Percentiles rank a stretch among this genome's conserved stretches.
Conservation (phyloP, 2,797 vertebrate genomes). For the Amphiprion clarkii region DNA sequence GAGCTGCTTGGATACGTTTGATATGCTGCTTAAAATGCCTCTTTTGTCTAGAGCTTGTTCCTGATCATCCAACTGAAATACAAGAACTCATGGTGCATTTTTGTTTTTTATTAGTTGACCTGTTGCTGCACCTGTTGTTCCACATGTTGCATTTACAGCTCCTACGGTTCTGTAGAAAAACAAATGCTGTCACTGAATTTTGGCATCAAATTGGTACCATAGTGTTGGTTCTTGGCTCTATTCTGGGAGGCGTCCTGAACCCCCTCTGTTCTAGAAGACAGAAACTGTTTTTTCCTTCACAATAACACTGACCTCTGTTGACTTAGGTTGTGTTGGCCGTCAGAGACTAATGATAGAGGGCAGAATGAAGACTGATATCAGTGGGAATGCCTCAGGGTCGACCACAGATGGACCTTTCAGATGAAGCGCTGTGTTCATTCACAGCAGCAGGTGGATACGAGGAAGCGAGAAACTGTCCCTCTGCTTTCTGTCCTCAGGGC, state of each 20-base stretch:
- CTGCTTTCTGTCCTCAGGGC: constrained; percentile 42
- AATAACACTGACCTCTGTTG: constrained; percentile 28
- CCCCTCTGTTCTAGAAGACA: background rate
- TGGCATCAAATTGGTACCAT: too few species aligned
- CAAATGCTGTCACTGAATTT: too few species aligned
- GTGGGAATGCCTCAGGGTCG: constrained; percentile 27
- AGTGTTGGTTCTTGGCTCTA: too few species aligned
- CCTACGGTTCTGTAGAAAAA: too few species aligned
- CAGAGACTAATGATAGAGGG: constrained; percentile 40
- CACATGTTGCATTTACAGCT: too few species aligned
- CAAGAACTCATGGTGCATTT: too few species aligned
- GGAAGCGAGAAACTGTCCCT: constrained; percentile 33
- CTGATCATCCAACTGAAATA: too few species aligned
- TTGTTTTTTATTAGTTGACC: too few species aligned
- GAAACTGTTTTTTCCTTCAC: constrained; percentile 3
- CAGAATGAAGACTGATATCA: constrained; percentile 54
- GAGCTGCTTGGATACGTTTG: too few species aligned
- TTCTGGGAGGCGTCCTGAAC: background rate
- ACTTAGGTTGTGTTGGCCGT: constrained; percentile 16
- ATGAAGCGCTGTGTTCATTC: constrained; percentile 39
- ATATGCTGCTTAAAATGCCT: too few species aligned
- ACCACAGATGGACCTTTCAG: constrained; percentile 50
- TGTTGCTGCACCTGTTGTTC: too few species aligned
- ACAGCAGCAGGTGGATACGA: constrained; percentile 56
- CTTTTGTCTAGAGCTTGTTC: too few species aligned